These are phyloP conservation scores for Gadus macrocephalus DNA, from an alignment of 2,113 vertebrate genomes.

Conservation along the genomic window DNA sequence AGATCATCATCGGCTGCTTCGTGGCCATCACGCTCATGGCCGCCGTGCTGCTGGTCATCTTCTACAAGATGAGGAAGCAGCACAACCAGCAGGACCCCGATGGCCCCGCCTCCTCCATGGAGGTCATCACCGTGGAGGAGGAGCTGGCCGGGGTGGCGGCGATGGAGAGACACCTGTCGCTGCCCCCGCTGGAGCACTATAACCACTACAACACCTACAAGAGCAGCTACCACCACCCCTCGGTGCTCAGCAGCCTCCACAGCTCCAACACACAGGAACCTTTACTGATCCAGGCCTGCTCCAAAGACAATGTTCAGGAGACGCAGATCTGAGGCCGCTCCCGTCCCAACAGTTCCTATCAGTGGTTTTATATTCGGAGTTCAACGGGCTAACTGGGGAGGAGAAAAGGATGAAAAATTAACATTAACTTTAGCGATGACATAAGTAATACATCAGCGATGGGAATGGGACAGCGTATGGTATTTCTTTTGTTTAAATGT, in stretches of 20 bases:
- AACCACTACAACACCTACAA: constrained; percentile 99
- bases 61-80: constrained; percentile 99
- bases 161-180: constrained; percentile 92
- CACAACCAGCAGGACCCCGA: constrained; percentile 95
- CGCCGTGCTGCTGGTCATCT: constrained; percentile 95
- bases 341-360: constrained; percentile 68
- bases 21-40: constrained; percentile 99
- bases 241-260: constrained; percentile 96
- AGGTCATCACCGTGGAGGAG: constrained; percentile 96
- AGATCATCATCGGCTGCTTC: constrained; percentile 82
- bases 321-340: constrained; percentile 74
- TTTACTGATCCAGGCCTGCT: constrained; percentile 86
- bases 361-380: constrained; percentile 50
- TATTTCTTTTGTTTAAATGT: constrained; percentile 90
- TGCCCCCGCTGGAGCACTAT: constrained; percentile 95
- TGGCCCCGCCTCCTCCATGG: constrained; percentile 91
- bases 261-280: constrained; percentile 97
- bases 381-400: constrained; percentile 49
- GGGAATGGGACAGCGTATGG: constrained; percentile 84
- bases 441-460: constrained; percentile 47
- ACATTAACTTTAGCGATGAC: constrained; percentile 43
- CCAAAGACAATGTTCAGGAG: constrained; percentile 80
- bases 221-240: constrained; percentile 92
- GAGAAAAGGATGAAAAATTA: constrained; percentile 38
- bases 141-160: constrained; percentile 90